These are phyloP conservation scores for Schizotus pectinicornis DNA, from an alignment of 2,888 invertebrate genomes.

Conservation along the genomic window DNA sequence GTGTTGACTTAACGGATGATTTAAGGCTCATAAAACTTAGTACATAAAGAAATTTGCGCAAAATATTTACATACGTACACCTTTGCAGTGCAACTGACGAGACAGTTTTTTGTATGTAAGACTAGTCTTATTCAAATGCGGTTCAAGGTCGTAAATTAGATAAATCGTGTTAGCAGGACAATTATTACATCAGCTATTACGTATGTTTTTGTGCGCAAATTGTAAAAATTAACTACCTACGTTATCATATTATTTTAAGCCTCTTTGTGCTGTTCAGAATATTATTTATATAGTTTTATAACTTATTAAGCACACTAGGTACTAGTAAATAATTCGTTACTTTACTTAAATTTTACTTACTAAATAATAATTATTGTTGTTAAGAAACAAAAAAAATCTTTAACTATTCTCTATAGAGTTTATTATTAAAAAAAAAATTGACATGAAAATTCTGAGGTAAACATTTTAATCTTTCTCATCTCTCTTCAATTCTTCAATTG, in stretches of 20 bases:
- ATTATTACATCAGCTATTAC: slow-evolving; percentile 5
- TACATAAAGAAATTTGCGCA: slow-evolving; percentile 12
- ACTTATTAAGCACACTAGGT: too few species aligned
- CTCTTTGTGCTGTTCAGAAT: too few species aligned
- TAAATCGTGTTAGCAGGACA: slow-evolving; percentile 19
- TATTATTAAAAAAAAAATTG: too few species aligned
- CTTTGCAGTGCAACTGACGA: slow-evolving; percentile 3
- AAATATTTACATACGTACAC: slow-evolving; percentile 11
- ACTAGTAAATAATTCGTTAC: too few species aligned
- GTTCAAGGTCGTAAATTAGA: slow-evolving; percentile 19
- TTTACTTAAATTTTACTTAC: too few species aligned
- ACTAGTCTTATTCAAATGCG: slow-evolving; percentile 11
- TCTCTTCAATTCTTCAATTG: too few species aligned
- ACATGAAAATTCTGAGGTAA: too few species aligned
- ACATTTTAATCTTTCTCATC: too few species aligned
- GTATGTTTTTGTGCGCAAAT: not conserved
- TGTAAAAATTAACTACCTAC: not conserved
- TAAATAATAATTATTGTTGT: too few species aligned
- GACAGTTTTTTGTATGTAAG: slow-evolving; percentile 1
- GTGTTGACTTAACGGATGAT: slow-evolving; percentile 2
- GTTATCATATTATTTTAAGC: not conserved
- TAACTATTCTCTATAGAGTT: too few species aligned
- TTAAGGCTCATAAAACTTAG: slow-evolving; percentile 6
- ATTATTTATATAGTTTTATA: too few species aligned
- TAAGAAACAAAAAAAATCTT: too few species aligned